phyloP scores from a whole-genome alignment of 2,888 invertebrate genomes.

The Leucania comma region DNA sequence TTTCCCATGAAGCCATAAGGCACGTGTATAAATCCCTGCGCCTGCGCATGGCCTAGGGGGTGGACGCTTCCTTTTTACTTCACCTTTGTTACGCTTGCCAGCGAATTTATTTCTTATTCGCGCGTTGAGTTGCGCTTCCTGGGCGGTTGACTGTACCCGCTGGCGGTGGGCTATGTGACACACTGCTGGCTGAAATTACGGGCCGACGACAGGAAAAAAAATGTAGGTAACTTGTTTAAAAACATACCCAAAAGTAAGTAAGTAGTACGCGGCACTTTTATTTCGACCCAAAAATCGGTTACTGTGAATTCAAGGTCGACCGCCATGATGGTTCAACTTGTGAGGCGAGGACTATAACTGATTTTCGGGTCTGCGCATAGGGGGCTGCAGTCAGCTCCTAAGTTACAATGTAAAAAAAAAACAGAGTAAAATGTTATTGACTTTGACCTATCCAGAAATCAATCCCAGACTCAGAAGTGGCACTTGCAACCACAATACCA shows the following conservation, averaged over 20 bases:
- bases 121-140: conserved; percentile 89
- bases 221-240: no score
- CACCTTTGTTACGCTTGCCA: conserved; percentile 90
- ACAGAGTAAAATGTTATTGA: no score
- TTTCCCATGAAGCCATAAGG: conserved; percentile 78
- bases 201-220: not conserved
- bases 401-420: no score
- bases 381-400: no score
- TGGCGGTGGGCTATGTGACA: conserved; percentile 73
- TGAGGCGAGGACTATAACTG: no score
- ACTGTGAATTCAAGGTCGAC: no score
- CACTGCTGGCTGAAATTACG: conserved; percentile 30
- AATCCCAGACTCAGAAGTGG: not conserved
- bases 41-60: conserved; percentile 78
- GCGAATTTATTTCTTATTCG: conserved; percentile 89
- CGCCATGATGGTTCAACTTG: no score
- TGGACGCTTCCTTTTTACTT: conserved; percentile 87
- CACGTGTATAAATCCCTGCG: conserved; percentile 81
- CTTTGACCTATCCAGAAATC: not conserved
- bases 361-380: no score
- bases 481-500: not conserved
- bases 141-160: conserved; percentile 87
- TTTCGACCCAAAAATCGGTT: no score
- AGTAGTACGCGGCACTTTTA: no score
- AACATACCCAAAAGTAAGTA: no score